phyloP scores from a whole-genome alignment of 2,113 vertebrate species.

The Sterna hirundo region DNA sequence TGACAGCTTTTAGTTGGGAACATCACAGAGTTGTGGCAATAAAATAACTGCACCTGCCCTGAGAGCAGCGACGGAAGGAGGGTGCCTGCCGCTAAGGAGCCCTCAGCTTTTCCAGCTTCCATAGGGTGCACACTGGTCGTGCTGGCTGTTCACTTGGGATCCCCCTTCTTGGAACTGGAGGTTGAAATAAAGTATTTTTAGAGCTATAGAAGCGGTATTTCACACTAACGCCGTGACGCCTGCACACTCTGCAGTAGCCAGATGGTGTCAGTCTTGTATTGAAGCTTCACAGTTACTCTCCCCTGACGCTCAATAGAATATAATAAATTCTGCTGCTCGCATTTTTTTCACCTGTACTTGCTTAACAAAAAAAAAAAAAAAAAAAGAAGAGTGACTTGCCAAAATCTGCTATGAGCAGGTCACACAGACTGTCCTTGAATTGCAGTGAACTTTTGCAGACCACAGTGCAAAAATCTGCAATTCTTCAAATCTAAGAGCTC shows the following conservation, averaged over 20 bases:
- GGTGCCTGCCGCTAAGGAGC: background rate
- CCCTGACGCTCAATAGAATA: background rate
- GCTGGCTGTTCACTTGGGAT: background rate
- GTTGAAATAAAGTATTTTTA: background rate
- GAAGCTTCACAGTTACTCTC: background rate
- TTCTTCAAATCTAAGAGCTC: background rate
- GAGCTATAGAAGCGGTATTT: background rate
- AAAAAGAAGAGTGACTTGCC: background rate
- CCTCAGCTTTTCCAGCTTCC: background rate
- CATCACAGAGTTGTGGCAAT: background rate
- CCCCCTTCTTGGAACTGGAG: background rate
- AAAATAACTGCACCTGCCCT: background rate
- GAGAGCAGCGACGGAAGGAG: background rate
- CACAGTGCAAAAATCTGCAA: slow-evolving; percentile 11
- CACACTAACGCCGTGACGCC: background rate
- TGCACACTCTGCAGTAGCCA: slow-evolving; percentile 12
- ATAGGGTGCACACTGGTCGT: background rate
- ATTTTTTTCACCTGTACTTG: background rate
- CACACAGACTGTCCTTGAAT: background rate
- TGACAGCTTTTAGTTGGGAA: background rate
- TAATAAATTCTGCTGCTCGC: background rate
- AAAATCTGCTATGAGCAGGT: background rate
- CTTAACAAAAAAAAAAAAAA: background rate
- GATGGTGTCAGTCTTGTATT: slow-evolving; percentile 60
- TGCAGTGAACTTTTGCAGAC: background rate